Base-by-base conservation (phyloP, 1,140 invertebrate species). In the Leucophenga varia region DNA sequence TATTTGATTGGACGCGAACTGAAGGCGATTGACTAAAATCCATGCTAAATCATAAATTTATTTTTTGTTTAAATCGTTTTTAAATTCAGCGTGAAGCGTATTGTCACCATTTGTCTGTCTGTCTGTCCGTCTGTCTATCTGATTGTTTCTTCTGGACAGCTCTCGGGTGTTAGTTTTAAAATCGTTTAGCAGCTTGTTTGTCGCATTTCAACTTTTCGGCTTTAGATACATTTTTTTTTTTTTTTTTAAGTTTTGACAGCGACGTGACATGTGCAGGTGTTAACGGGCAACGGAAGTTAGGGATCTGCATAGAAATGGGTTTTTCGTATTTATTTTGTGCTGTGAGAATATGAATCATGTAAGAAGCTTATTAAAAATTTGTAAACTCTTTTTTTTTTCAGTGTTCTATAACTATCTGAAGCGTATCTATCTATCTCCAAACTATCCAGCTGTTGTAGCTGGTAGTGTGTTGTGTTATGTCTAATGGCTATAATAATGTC, bases 191-290 rank as follows among this genome's bases (percentile, higher is more conserved):
- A 25, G 22, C 22, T 25, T 25, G 22, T 25, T 25, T 25, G 21
- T 36, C 43, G 44, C 25, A 12, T 28, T 7, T 28, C 55, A 46
- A 48, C 54, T 36, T 42, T 54, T 50, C 52, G 7, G 4, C 44
- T 52, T 48, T 47, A 19, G 44, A 55, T 49, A 55, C 28, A 18
- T 14, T 51, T 47, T 16, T 25, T 36, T 10, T 42, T 39, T 34
- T 12, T 35, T 44, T 34, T 49, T 52, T 52, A 52, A 10, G 13
- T 34, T 34, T 55, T 52, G 20, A 52, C 19, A 42, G 36, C 53
- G 61, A 65, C 63, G 63, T 65, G 63, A 65, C 59, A 50, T 50
- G 48, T 36, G 54, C 63, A 65, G 63, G 63, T 65, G 63, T 65
- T 67, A 55, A 55, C 42, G 38, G 35, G 43, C 43, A 55, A 47